Percentiles rank a stretch among this genome's conserved stretches.
Evolutionary conservation across 2,888 invertebrate genomes (phyloP).

Genomic region (Drosophila paranaensis): DNA sequence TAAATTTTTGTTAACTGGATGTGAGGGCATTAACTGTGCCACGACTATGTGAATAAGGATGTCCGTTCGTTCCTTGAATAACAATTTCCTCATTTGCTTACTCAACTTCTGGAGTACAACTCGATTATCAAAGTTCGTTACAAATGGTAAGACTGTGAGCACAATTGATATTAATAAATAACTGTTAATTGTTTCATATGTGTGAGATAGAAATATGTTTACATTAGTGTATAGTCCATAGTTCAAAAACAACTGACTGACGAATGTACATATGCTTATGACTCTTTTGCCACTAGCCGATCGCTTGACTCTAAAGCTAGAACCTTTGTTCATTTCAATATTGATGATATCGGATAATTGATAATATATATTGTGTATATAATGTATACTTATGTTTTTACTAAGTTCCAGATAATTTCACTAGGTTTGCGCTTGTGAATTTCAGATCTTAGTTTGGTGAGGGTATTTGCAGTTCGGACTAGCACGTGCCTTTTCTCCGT

Average conservation of each 20-base stretch:
- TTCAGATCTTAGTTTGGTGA: background rate
- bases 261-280: too few species aligned
- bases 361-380: too few species aligned
- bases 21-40: conserved; percentile 27
- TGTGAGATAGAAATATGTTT: background rate
- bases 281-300: too few species aligned
- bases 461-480: conserved; percentile 13
- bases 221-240: too few species aligned
- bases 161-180: conserved; percentile 3
- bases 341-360: too few species aligned
- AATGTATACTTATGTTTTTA: too few species aligned
- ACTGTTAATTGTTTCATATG: too few species aligned
- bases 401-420: background rate
- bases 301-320: too few species aligned
- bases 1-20: conserved; percentile 64
- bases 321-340: too few species aligned
- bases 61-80: background rate
- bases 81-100: background rate
- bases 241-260: too few species aligned
- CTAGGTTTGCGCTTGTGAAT: too few species aligned
- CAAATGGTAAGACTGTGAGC: conserved; percentile 9
- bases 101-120: background rate
- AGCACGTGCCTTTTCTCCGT: background rate
- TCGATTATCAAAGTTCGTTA: background rate
- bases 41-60: background rate